Evolutionary conservation across 2,797 vertebrate genomes (phyloP).

Genomic region (Eulemur mongoz): DNA sequence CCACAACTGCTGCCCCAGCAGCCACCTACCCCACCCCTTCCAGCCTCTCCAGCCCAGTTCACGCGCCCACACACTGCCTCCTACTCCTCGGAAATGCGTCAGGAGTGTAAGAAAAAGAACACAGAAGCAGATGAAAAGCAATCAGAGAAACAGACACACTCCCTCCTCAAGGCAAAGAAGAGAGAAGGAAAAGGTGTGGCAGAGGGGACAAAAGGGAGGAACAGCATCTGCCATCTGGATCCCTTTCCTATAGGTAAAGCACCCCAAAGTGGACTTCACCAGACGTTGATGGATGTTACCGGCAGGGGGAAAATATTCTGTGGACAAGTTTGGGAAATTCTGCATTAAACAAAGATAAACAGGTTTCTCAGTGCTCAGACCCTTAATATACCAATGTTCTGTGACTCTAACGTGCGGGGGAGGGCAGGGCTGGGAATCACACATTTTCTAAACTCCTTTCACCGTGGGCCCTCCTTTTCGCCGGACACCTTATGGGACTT

Average conservation of each 20-base stretch:
- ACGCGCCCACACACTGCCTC: background rate
- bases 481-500: background rate
- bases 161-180: background rate
- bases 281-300: background rate
- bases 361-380: background rate
- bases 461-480: background rate
- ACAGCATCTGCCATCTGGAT: background rate
- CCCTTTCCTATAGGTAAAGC: background rate
- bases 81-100: background rate
- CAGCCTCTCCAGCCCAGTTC: background rate
- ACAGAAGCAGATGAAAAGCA: background rate
- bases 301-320: background rate
- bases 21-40: background rate
- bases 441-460: background rate
- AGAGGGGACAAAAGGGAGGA: background rate
- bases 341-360: background rate
- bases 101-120: background rate
- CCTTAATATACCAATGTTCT: rapidly evolving
- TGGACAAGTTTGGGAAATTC: background rate
- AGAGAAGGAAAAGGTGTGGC: background rate
- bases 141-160: background rate
- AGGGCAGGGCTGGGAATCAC: background rate
- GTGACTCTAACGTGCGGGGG: background rate
- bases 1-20: background rate
- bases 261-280: background rate